Percentiles rank a stretch among this genome's conserved stretches.
Conservation (phyloP, 2,888 invertebrate species). For the Melanargia galathea region DNA sequence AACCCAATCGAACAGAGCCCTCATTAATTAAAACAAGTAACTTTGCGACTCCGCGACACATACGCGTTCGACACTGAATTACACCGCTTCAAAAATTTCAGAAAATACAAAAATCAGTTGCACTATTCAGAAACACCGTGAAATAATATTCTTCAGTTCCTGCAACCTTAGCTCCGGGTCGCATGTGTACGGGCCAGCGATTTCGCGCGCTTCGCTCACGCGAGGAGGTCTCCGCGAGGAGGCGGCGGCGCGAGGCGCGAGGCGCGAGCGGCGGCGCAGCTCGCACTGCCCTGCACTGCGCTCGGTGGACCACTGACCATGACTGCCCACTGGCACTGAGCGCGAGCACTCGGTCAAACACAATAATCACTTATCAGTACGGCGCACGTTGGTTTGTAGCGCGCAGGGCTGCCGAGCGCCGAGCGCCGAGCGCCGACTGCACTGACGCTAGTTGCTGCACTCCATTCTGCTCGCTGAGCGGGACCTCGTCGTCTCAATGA, state of each 20-base stretch:
- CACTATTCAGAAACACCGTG: neutral
- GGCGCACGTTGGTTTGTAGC: too few relatives aligned
- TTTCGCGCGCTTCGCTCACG: neutral
- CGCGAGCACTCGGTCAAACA: too few relatives aligned
- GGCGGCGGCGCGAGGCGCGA: slow-evolving; percentile 2
- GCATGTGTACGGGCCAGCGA: too few relatives aligned
- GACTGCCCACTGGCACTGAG: too few relatives aligned
- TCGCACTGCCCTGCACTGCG: slow-evolving; percentile 2
- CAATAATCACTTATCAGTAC: too few relatives aligned
- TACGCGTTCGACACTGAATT: too few relatives aligned
- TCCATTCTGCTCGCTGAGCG: too few relatives aligned
- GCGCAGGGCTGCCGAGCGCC: too few relatives aligned
- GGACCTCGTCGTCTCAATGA: too few relatives aligned
- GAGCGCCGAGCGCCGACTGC: too few relatives aligned
- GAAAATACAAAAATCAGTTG: neutral
- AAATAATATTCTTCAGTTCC: neutral
- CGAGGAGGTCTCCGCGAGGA: neutral
- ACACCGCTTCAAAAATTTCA: neutral
- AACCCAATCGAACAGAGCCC: neutral
- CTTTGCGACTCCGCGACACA: neutral
- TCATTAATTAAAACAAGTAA: neutral
- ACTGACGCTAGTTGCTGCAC: too few relatives aligned
- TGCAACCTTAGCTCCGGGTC: neutral
- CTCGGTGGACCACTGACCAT: neutral
- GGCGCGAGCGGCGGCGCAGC: slow-evolving; percentile 16